A percentile compares a stretch with the other conserved stretches of the same genome.
phyloP scores from a whole-genome alignment of 2,888 invertebrate species.

The Andrena camellia region DNA sequence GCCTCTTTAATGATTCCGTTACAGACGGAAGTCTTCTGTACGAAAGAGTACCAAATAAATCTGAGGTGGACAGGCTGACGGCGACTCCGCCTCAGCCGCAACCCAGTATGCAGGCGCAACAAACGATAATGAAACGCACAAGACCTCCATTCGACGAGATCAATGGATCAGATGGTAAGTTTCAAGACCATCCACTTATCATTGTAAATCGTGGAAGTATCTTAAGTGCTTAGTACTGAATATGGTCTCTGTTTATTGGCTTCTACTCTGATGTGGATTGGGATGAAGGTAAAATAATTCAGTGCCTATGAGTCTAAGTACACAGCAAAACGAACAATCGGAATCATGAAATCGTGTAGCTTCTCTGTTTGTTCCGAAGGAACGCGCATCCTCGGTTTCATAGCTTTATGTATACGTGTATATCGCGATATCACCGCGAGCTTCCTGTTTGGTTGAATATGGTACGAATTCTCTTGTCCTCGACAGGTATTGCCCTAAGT shows the following conservation, averaged over 20 bases:
- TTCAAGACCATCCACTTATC: conserved; percentile 40
- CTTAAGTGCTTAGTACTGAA: conserved; percentile 75
- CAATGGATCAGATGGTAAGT: conserved; percentile 95
- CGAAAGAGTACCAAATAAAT: conserved; percentile 94
- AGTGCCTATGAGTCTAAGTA: conserved; percentile 46
- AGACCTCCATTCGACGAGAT: conserved; percentile 95
- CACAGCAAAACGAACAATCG: conserved; percentile 28
- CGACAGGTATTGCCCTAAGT: conserved; percentile 81
- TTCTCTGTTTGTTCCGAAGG: conserved; percentile 22
- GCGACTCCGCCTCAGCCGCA: conserved; percentile 84
- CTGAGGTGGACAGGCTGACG: conserved; percentile 90
- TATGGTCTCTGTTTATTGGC: conserved; percentile 86
- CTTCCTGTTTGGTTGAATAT: background rate
- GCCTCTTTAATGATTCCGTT: conserved; percentile 42
- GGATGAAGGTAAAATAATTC: conserved; percentile 87
- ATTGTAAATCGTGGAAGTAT: conserved; percentile 87
- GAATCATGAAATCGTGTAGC: conserved; percentile 17
- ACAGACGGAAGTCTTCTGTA: conserved; percentile 94
- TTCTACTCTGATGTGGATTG: conserved; percentile 89
- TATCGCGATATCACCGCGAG: background rate
- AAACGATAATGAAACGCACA: conserved; percentile 89
- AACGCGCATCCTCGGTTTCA: conserved; percentile 32
- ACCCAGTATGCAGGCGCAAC: conserved; percentile 81
- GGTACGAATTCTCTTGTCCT: conserved; percentile 43
- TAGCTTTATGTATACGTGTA: conserved; percentile 27